A percentile compares a stretch with the other conserved stretches of the same genome.
Evolutionary conservation across 2,888 invertebrate genomes (phyloP).

Genomic region (Phalera bucephala): DNA sequence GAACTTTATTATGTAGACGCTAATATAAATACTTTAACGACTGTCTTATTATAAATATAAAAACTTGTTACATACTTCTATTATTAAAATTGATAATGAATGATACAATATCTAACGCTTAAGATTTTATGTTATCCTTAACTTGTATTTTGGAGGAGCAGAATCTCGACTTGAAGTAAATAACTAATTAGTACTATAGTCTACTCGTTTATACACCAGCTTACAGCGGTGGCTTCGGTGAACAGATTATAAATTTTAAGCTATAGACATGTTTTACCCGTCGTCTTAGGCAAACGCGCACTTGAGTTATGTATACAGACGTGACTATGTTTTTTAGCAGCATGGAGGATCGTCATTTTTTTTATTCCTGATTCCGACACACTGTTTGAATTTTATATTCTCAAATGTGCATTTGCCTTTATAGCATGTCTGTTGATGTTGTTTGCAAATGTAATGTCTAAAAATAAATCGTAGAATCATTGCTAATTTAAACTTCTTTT

Average conservation of each 20-base stretch:
- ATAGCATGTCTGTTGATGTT: conserved; percentile 6
- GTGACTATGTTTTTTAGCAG: too few relatives aligned
- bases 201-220: not conserved
- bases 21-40: conserved; percentile 21
- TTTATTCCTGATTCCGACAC: not conserved
- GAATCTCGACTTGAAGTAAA: conserved; percentile 30
- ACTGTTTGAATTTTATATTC: not conserved
- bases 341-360: not conserved
- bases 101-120: conserved; percentile 3
- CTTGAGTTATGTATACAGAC: too few relatives aligned
- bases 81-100: conserved; percentile 16
- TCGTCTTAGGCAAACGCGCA: not conserved
- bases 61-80: conserved; percentile 31
- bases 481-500: conserved; percentile 2
- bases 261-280: not conserved
- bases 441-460: conserved; percentile 14
- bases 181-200: not conserved
- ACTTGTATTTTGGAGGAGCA: conserved; percentile 16
- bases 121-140: conserved; percentile 21
- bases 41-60: conserved; percentile 27
- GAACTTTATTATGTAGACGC: conserved; percentile 4
- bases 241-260: not conserved
- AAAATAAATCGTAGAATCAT: conserved; percentile 11
- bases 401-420: not conserved
- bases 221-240: not conserved